These are phyloP conservation scores for Phalacrocorax pelagicus DNA, from an alignment of 2,113 vertebrate species.

Conservation along the genomic window DNA sequence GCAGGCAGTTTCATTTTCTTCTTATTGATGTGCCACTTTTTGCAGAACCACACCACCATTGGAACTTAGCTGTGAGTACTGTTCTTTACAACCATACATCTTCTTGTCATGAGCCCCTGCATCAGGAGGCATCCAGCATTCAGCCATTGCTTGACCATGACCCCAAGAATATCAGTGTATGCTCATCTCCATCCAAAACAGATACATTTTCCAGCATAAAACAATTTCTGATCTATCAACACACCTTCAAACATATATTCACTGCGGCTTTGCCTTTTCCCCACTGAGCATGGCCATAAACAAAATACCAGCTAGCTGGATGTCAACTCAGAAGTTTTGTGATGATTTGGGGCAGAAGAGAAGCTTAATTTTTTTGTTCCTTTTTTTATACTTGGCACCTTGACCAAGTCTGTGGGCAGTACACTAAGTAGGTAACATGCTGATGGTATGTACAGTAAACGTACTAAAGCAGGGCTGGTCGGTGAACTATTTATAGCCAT, in stretches of 20 bases:
- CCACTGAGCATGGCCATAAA: background rate
- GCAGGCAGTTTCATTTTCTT: background rate
- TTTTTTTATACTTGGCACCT: background rate
- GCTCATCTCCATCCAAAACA: background rate
- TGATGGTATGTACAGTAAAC: background rate
- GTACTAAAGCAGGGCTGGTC: background rate
- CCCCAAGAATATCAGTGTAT: background rate
- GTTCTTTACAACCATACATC: background rate
- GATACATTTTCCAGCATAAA: background rate
- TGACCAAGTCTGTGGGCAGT: background rate
- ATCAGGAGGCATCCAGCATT: background rate
- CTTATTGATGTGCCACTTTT: background rate
- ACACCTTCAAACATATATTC: background rate
- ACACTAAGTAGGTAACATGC: background rate
- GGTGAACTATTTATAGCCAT: background rate
- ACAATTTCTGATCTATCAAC: background rate
- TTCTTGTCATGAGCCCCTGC: background rate
- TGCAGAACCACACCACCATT: background rate
- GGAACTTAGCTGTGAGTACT: background rate
- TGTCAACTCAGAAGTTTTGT: background rate
- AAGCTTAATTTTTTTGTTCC: background rate
- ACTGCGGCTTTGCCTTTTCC: background rate
- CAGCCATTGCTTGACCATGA: background rate
- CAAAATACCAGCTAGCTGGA: background rate
- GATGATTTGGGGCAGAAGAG: background rate